Percentiles rank a stretch among this genome's conserved stretches.
phyloP scores from a whole-genome alignment of 1,140 invertebrate genomes.

The Luehdorfia chinensis region DNA sequence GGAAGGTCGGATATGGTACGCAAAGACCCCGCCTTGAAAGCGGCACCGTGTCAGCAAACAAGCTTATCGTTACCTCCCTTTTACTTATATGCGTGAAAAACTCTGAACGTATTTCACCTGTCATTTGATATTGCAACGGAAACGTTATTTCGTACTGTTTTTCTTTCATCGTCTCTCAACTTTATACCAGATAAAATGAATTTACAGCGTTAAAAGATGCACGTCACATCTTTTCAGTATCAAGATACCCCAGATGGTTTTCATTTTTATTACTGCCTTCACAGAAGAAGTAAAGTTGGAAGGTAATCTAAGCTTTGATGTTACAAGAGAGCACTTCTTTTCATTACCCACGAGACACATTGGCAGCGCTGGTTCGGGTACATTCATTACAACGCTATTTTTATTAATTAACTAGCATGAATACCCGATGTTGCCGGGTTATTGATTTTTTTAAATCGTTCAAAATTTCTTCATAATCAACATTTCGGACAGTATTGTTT shows the following conservation, averaged over 20 bases:
- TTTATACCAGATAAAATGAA: not conserved
- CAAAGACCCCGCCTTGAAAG: constrained; percentile 32
- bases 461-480: no score
- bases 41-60: constrained; percentile 51
- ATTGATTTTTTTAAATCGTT: no score
- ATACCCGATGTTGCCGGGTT: no score
- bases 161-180: not conserved
- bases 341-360: constrained; percentile 41
- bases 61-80: constrained; percentile 42
- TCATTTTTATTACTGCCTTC: constrained; percentile 29
- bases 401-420: no score
- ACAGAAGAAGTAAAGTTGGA: constrained; percentile 23
- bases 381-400: not conserved
- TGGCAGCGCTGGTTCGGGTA: constrained; percentile 12
- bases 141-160: not conserved
- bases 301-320: constrained; percentile 36
- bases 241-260: constrained; percentile 33
- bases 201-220: not conserved
- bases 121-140: not conserved
- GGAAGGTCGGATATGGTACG: constrained; percentile 23
- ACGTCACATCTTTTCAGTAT: constrained; percentile 6
- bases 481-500: no score
- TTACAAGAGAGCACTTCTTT: constrained; percentile 37
- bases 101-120: not conserved
- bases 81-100: constrained; percentile 29